Conservation (phyloP, 2,113 vertebrate species). For the Eurystomus gularis region DNA sequence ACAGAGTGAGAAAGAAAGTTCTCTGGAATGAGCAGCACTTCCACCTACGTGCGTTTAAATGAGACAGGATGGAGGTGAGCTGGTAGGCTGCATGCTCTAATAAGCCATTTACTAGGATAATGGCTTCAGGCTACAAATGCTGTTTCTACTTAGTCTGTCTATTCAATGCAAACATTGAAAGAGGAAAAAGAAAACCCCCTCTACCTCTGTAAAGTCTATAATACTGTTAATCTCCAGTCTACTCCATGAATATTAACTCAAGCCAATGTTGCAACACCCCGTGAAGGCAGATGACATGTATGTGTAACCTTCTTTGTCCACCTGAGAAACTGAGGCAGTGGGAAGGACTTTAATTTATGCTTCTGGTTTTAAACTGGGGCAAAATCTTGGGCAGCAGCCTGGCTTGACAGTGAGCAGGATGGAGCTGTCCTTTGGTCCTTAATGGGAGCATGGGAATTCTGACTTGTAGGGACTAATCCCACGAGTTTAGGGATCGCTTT, state of each 20-base stretch:
- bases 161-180: constrained; percentile 25
- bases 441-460: background rate
- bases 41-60: background rate
- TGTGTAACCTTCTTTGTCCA: background rate
- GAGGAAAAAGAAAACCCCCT: background rate
- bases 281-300: background rate
- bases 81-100: constrained; percentile 44
- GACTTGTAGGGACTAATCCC: background rate
- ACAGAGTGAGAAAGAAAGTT: constrained; percentile 44
- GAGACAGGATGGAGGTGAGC: constrained; percentile 37
- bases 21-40: constrained; percentile 55
- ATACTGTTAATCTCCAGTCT: constrained; percentile 1
- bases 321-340: background rate
- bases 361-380: background rate
- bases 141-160: constrained; percentile 36
- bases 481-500: background rate
- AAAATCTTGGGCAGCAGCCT: background rate
- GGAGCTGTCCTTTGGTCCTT: background rate
- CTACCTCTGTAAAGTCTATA: background rate
- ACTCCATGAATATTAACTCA: background rate
- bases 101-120: constrained; percentile 46
- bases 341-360: background rate
- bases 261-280: background rate
- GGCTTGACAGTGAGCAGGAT: background rate
- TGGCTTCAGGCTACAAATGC: constrained; percentile 58